phyloP scores from a whole-genome alignment of 2,113 vertebrate genomes.

The Semnopithecus entellus region DNA sequence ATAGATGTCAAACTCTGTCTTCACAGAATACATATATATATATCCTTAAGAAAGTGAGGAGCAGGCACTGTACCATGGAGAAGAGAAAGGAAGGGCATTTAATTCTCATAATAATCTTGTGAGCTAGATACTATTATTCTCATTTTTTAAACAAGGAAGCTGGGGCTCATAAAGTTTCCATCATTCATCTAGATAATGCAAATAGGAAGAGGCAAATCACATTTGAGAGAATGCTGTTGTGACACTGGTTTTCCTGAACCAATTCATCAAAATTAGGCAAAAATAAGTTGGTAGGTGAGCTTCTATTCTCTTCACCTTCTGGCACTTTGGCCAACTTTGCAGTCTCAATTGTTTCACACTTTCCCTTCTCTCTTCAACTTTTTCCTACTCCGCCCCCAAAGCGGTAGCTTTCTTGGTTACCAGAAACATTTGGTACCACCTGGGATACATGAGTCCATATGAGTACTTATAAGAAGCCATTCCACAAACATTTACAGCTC shows the following conservation, averaged over 20 bases:
- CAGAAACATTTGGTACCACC: constrained; percentile 21
- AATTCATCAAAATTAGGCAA: constrained; percentile 38
- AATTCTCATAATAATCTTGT: constrained; percentile 14
- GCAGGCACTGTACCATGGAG: background rate
- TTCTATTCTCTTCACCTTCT: background rate
- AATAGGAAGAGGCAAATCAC: background rate
- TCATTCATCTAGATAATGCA: background rate
- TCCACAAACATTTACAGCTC: constrained; percentile 56
- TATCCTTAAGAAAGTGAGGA: background rate
- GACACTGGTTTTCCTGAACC: background rate
- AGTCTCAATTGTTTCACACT: background rate
- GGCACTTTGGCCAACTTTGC: background rate
- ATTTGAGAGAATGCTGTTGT: background rate
- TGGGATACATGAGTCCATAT: constrained; percentile 3
- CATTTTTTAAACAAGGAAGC: constrained; percentile 16
- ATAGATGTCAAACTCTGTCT: no score
- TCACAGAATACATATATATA: background rate
- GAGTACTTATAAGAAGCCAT: constrained; percentile 45
- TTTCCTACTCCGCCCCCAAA: background rate
- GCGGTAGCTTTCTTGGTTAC: background rate
- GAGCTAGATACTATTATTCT: background rate
- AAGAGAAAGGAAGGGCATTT: background rate
- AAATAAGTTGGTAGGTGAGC: background rate
- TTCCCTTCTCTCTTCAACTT: background rate
- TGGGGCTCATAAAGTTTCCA: background rate